These are phyloP conservation scores for Drosophila ustulata DNA, from an alignment of 2,888 invertebrate species.

Conservation along the genomic window DNA sequence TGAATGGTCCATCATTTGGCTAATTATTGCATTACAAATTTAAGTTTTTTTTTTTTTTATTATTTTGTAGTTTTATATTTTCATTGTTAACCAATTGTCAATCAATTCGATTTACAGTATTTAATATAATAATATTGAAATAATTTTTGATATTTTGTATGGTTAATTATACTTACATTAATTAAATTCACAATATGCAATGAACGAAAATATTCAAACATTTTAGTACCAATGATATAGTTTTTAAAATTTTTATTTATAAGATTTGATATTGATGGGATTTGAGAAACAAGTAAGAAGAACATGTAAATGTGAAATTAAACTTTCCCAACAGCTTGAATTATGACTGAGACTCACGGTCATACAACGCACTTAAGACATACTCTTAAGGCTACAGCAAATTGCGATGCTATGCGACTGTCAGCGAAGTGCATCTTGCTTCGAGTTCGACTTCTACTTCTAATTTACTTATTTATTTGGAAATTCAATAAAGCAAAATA, in stretches of 20 bases:
- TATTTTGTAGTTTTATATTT: too few species aligned
- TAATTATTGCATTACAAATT: not conserved
- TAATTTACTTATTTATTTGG: constrained; percentile 34
- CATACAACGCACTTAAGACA: constrained; percentile 25
- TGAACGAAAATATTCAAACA: not conserved
- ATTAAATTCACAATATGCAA: not conserved
- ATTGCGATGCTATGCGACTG: constrained; percentile 18
- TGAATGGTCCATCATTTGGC: constrained; percentile 11
- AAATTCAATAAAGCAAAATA: constrained; percentile 26
- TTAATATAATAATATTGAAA: too few species aligned
- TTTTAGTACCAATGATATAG: not conserved
- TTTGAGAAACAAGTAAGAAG: not conserved
- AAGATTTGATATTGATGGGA: not conserved
- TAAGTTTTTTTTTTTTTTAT: too few species aligned
- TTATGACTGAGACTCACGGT: constrained; percentile 25
- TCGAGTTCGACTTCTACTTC: constrained; percentile 1
- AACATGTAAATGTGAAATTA: constrained; percentile 17
- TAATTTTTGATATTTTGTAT: too few species aligned
- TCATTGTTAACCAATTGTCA: too few species aligned
- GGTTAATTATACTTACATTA: too few species aligned
- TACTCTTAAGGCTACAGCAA: constrained; percentile 4
- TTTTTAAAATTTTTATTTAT: not conserved
- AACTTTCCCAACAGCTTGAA: constrained; percentile 21
- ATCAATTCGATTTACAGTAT: too few species aligned
- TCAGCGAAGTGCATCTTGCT: constrained; percentile 14